Evolutionary conservation across 2,113 vertebrate genomes (phyloP), one percentile per base, ranked within the genome.

Genomic region (Varanus salvator): DNA sequence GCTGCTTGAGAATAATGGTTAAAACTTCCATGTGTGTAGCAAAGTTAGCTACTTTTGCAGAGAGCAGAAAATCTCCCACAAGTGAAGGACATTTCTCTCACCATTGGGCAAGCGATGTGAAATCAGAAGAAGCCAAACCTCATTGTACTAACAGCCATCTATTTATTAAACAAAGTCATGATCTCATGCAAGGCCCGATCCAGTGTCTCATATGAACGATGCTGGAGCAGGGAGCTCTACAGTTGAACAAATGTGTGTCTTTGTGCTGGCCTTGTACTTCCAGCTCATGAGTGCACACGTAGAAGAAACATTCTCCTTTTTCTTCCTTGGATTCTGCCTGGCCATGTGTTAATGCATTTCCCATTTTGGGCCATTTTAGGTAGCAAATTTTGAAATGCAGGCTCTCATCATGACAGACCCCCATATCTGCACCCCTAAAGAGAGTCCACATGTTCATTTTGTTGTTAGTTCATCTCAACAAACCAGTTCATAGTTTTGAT

Each of bases 1-100:
- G 96, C 96, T 97, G 95, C 96, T 97, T 96, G 97, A 96, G 96
- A 97, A 96, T 96, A 97, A 97, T 97, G 97, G 97, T 96, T 97
- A 95, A 96, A 95, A 96, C 96, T 96, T 96, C 96, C 97, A 97
- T 97, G 96, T 97, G 97, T 96, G 96, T 94, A 96, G 92, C 93
- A 96, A 97, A 97, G 92, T 92, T 93, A 97, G 87, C 91, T 90
- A 95, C 91, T 96, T 92, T 89, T 90, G 71, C 91, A 94, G 92
- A 92, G 1, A 95, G 87, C 1, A 88, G 84, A 85, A 89, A 81
- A 92, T 89, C 91, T 91, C 89, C 91, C 80, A 11, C 84, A 96
- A 95, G 93, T 96, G 96, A 95, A 95, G 94, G 94, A 96, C 90
- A 78, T 88, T 93, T 91, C 92, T 94, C 80, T 95, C 95, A 95